Evolutionary conservation across 2,113 vertebrate species (phyloP), one percentile per base, ranked within the genome.

Genomic region (Spheniscus mendiculus): DNA sequence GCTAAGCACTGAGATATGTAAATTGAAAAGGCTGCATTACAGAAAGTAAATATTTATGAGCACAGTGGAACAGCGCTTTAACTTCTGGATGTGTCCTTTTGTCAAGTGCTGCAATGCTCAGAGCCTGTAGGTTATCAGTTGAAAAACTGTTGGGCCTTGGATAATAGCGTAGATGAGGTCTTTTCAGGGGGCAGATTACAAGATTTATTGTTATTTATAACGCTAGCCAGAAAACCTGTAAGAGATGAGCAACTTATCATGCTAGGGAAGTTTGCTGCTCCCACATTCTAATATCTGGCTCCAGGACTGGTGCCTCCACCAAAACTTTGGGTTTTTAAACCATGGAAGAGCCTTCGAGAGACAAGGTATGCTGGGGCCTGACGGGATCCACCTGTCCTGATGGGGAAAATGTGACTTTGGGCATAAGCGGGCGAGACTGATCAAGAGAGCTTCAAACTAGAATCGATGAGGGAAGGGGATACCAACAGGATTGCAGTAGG

Each of bases 41-140:
- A n/a, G 67, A 93, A 94, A 59, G 85, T 88, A 94, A 96, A 97
- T 97, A 97, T 96, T 92, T 89, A 93, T 94, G 42, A 97, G 87
- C 45, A 15, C 47, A 26, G 69, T 44, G 25, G 63, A 93, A 58
- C 66, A 20, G 55, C 11, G 5, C 72, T 83, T 69, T 70, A 67
- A 63, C 47, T 90, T 87, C 56, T 44, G 72, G 47, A 80, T 85
- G 55, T 56, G 69, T 86, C 59, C 2, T 0, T 81, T 81, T 91
- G 32, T 63, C 59, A 47, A 91, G 72, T n/a, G 71, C 74, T 87
- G 61, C 74, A 58, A 23, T 10, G n/a, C 70, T 71, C 63, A 8
- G 11, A 93, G 69, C 56, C 85, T 93, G 70, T 62, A 77, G 94
- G 78, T 93, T 84, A 30, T 62, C 50, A 53, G 70, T 96, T 79